Percentiles rank a stretch among this genome's conserved stretches.
phyloP scores from a whole-genome alignment of 2,888 invertebrate species.

The Catonia carolina region DNA sequence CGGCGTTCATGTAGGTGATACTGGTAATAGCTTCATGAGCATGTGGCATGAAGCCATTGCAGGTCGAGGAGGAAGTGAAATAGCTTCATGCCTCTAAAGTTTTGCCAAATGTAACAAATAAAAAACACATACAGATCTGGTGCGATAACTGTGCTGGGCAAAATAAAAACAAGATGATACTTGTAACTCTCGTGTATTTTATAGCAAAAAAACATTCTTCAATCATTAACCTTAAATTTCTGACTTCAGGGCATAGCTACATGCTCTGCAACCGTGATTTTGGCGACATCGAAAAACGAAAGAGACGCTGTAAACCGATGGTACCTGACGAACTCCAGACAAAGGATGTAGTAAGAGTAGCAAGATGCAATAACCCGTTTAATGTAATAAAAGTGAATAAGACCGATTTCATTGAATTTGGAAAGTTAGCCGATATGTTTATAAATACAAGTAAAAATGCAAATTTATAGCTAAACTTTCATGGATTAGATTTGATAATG shows the following conservation, averaged over 20 bases:
- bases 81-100: conserved; percentile 28
- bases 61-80: conserved; percentile 33
- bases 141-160: conserved; percentile 33
- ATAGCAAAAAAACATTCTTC: conserved; percentile 21
- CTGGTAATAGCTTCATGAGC: conserved; percentile 29
- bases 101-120: background rate
- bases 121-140: conserved; percentile 26
- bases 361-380: too few relatives aligned
- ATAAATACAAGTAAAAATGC: too few relatives aligned
- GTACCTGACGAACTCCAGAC: conserved; percentile 16
- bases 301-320: conserved; percentile 22
- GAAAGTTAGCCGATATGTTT: too few relatives aligned
- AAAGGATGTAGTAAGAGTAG: too few relatives aligned
- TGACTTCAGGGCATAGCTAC: conserved; percentile 28
- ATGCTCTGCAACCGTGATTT: conserved; percentile 27
- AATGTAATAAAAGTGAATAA: too few relatives aligned
- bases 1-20: conserved; percentile 32
- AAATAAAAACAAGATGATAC: conserved; percentile 36
- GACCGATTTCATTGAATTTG: too few relatives aligned
- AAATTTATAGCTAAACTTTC: too few relatives aligned
- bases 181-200: conserved; percentile 37
- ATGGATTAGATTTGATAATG: too few relatives aligned
- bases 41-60: conserved; percentile 33
- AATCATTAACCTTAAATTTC: conserved; percentile 26
- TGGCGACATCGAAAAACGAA: conserved; percentile 29